A percentile compares a stretch with the other conserved stretches of the same genome.
Evolutionary conservation across 2,113 vertebrate genomes (phyloP).

Genomic region (Anoura caudifer): DNA sequence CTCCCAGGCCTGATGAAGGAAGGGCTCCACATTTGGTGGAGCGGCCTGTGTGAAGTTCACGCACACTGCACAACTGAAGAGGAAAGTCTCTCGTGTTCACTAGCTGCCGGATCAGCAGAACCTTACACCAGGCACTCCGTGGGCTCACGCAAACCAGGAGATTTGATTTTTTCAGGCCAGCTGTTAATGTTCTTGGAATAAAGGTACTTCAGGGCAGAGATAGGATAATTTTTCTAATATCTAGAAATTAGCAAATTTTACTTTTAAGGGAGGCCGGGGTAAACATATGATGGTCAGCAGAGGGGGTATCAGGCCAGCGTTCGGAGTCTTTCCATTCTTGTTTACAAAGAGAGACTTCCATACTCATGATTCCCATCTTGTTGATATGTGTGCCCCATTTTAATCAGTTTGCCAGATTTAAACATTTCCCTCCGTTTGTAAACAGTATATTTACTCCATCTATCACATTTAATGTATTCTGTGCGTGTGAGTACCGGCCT

Average conservation of each 20-base stretch:
- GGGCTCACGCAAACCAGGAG: background rate
- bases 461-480: constrained; percentile 39
- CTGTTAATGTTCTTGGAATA: background rate
- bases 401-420: constrained; percentile 28
- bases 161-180: background rate
- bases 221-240: background rate
- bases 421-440: constrained; percentile 16
- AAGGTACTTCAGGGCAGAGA: background rate
- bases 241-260: background rate
- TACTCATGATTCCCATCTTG: background rate
- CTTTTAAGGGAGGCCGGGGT: background rate
- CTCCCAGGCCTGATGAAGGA: background rate
- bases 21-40: background rate
- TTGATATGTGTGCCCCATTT: background rate
- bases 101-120: background rate
- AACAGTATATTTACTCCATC: background rate
- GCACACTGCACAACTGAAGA: background rate
- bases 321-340: background rate
- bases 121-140: accelerated
- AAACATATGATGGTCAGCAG: background rate
- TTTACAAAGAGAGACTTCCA: background rate
- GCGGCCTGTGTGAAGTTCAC: background rate
- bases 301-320: background rate
- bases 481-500: background rate
- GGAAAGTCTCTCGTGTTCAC: background rate